Percentiles rank a stretch among this genome's conserved stretches.
Conservation (phyloP, 2,888 invertebrate species). For the Plebejus melissa region DNA sequence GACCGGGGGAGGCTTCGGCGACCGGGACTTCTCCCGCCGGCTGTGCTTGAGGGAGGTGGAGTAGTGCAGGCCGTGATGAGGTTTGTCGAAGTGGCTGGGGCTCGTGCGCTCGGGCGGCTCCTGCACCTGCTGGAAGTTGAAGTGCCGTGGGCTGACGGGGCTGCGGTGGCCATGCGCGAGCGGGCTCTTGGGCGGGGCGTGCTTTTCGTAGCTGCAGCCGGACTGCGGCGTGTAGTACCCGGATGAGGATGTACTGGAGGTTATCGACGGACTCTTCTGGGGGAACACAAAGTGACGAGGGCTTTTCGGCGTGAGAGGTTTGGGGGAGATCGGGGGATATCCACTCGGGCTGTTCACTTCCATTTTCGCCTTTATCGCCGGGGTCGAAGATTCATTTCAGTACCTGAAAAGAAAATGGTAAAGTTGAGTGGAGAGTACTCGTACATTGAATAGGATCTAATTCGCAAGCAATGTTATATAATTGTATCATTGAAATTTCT, state of each 20-base stretch:
- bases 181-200: conserved; percentile 69
- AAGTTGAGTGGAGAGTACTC: conserved; percentile 25
- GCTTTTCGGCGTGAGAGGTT: conserved; percentile 75
- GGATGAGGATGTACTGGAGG: conserved; percentile 75
- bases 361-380: conserved; percentile 55
- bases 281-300: conserved; percentile 78
- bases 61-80: conserved; percentile 57
- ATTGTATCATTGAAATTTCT: background rate
- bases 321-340: conserved; percentile 77
- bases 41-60: conserved; percentile 66
- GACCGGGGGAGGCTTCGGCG: conserved; percentile 74
- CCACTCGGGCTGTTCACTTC: conserved; percentile 80
- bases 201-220: conserved; percentile 70
- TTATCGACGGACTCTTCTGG: conserved; percentile 74
- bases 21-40: conserved; percentile 65
- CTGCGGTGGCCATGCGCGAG: conserved; percentile 78
- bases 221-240: conserved; percentile 79
- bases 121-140: conserved; percentile 71
- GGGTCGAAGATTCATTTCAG: conserved; percentile 48
- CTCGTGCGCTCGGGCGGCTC: conserved; percentile 68
- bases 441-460: conserved; percentile 21
- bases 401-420: conserved; percentile 54
- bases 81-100: conserved; percentile 59
- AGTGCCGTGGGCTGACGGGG: conserved; percentile 80
- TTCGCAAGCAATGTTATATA: conserved; percentile 22